Conservation (phyloP, 2,888 invertebrate species). For the Eupsilia transversa region DNA sequence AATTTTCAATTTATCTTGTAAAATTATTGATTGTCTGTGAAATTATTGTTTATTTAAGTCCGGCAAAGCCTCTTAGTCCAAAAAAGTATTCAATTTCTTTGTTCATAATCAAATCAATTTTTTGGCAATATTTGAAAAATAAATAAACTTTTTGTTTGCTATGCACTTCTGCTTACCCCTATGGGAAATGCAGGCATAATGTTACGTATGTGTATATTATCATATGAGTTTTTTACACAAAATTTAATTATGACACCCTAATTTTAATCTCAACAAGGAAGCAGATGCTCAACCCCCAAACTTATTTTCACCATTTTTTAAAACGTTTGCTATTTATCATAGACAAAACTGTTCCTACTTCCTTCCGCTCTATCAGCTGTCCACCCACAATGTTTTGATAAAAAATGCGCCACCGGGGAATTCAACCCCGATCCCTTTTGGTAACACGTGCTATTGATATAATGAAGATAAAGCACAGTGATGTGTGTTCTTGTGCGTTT, state of each 20-base stretch:
- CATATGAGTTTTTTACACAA: not conserved
- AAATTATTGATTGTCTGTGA: not conserved
- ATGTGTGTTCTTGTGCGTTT: not conserved
- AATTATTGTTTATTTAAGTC: no score
- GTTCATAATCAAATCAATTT: no score
- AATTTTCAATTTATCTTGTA: not conserved
- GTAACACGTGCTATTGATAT: conserved; percentile 51
- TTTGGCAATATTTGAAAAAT: not conserved
- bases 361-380: conserved; percentile 66
- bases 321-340: conserved; percentile 45
- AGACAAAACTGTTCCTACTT: conserved; percentile 41
- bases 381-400: conserved; percentile 41
- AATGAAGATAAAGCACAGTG: conserved; percentile 23
- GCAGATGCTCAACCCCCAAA: conserved; percentile 11
- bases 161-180: not conserved
- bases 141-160: not conserved
- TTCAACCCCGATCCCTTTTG: conserved; percentile 41
- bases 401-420: conserved; percentile 60
- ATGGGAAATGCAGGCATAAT: not conserved
- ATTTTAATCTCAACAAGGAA: not conserved
- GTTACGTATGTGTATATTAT: not conserved
- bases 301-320: conserved; percentile 13
- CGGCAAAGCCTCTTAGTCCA: not conserved
- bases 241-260: not conserved
- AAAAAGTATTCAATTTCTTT: not conserved